Evolutionary conservation across 2,113 vertebrate species (phyloP).

Genomic region (Varanus komodoensis): DNA sequence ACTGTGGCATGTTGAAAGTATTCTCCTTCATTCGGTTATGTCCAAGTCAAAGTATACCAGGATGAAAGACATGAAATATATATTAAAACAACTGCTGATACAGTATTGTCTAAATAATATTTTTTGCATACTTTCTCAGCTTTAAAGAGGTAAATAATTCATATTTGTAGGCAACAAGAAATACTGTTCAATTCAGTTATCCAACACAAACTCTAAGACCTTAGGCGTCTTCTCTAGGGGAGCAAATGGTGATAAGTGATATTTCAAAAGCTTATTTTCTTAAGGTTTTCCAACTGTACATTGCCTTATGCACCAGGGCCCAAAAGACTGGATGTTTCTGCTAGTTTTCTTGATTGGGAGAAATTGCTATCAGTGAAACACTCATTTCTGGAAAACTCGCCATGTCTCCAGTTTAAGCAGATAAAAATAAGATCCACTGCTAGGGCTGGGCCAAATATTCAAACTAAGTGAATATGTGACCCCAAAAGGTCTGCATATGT

Average conservation of each 20-base stretch:
- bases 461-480: neutral
- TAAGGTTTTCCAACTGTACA: neutral
- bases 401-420: neutral
- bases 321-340: neutral
- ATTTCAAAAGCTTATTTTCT: neutral
- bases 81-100: neutral
- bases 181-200: neutral
- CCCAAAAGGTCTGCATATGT: neutral
- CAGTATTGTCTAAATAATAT: neutral
- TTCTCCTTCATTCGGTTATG: neutral
- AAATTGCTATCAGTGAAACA: neutral
- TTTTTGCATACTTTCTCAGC: neutral
- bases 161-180: neutral
- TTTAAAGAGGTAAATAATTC: constrained; percentile 7
- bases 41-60: neutral
- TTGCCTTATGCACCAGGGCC: neutral
- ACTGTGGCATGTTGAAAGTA: neutral
- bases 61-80: neutral
- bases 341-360: neutral
- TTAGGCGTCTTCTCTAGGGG: neutral
- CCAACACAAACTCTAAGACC: neutral
- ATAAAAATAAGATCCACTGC: neutral
- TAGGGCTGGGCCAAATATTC: neutral
- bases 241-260: neutral
- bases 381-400: neutral